Base-by-base conservation (phyloP, 2,888 invertebrate genomes). In the Prosapia bicincta region DNA sequence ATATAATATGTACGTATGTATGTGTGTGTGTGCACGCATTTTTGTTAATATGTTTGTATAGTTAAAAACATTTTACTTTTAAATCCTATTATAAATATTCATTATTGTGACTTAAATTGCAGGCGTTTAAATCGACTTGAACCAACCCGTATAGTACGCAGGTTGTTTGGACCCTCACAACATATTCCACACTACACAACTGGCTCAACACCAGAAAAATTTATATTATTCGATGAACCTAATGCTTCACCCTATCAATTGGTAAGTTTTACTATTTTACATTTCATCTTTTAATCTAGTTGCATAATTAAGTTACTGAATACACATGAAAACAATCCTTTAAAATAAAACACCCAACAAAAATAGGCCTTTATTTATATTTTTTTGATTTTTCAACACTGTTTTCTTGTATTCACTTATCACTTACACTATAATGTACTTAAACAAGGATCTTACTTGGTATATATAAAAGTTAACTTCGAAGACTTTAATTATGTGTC, bases 111-210 rank as follows among this genome's bases (percentile, higher is more conserved):
- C 5, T 10, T 73, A 2, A 20, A 72, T 69, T 85, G 76, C 80
- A 93, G 93, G 95, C 90, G 92, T 84, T 89, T 95, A 71, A 94
- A 93, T 84, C 90, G 91, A 77, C 92, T 95, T 88, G 87, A 89
- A 82, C 89, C 91, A 30, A 93, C 92, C 69, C 89, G 93, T 82
- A 83, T 91, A 70, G 82, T 96, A 13, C 87, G 96, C 20, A 89
- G 90, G 82, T 82, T 93, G 66, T 94, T 96, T 83, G 88, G 92
- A 79, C 93, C 94, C 0, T 84, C 81, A 13, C 25, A 43, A 23
- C 66, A 79, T 30, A 72, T 77, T 6, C 80, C 81, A 86, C 78
- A 90, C 91, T 81, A 88, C 93, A 71, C 85, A 83, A 43, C 82
- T 81, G 65, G 83, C 80, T 83, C 85, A 1, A 83, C 85, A 15